A percentile compares a stretch with the other conserved stretches of the same genome.
phyloP scores from a whole-genome alignment of 2,888 invertebrate genomes.

The Chrysina gloriosa region DNA sequence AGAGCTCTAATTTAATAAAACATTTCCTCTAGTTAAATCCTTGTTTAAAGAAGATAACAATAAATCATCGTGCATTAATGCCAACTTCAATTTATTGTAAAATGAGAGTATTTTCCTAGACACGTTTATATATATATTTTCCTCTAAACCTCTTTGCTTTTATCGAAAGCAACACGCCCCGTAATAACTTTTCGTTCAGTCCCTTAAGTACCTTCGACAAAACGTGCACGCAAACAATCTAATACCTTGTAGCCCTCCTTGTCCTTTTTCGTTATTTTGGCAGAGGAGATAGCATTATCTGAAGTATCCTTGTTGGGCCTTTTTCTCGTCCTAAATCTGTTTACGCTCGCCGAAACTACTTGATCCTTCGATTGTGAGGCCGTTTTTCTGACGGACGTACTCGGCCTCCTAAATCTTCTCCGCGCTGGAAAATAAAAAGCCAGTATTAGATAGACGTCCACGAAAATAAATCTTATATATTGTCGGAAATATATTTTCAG shows the following conservation, averaged over 20 bases:
- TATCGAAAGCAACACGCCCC: conserved; percentile 9
- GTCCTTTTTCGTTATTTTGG: conserved; percentile 70
- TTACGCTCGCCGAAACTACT: conserved; percentile 73
- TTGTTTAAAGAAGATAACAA: too few relatives aligned
- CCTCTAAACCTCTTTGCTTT: not conserved
- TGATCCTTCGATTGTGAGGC: conserved; percentile 66
- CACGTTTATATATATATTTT: not conserved
- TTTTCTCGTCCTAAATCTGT: conserved; percentile 74
- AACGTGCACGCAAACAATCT: conserved; percentile 20
- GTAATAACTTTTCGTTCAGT: conserved; percentile 1
- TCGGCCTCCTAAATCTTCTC: conserved; percentile 76
- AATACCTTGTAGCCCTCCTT: conserved; percentile 78
- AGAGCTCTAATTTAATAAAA: too few relatives aligned
- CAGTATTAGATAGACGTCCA: not conserved
- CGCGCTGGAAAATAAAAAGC: conserved; percentile 56
- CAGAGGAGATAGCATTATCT: conserved; percentile 68
- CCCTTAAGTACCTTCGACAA: not conserved
- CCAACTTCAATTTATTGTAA: too few relatives aligned
- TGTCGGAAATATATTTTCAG: not conserved
- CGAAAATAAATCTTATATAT: conserved; percentile 12
- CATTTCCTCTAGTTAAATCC: too few relatives aligned
- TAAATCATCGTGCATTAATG: too few relatives aligned
- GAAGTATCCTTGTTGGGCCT: conserved; percentile 69
- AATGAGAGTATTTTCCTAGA: too few relatives aligned
- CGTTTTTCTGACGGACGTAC: conserved; percentile 68